Percentiles rank a stretch among this genome's conserved stretches.
Conservation (phyloP, 2,888 invertebrate species). For the Pterostichus madidus region DNA sequence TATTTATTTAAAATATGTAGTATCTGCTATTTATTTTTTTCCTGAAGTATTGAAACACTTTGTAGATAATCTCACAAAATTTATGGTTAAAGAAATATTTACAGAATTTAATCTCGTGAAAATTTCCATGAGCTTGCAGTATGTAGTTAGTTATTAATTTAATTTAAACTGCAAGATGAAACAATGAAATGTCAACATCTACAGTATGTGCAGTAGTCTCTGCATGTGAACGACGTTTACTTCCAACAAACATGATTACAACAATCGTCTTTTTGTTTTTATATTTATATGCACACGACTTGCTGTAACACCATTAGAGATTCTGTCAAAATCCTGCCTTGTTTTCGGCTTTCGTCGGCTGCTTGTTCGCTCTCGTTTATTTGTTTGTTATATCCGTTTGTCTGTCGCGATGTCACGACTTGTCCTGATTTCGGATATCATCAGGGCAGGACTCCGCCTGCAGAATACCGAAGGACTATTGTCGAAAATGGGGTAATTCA, state of each 20-base stretch:
- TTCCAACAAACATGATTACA: conserved; percentile 25
- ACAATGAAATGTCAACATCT: conserved; percentile 31
- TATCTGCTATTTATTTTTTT: too few relatives aligned
- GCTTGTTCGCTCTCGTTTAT: conserved; percentile 1
- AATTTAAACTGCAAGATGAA: background rate
- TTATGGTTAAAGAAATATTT: too few relatives aligned
- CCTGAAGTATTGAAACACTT: too few relatives aligned
- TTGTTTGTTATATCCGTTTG: conserved; percentile 3
- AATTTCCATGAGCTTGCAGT: too few relatives aligned
- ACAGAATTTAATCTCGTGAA: too few relatives aligned
- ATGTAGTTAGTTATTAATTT: background rate
- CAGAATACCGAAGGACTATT: too few relatives aligned
- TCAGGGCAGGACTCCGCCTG: background rate
- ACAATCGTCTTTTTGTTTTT: background rate
- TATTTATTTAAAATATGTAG: too few relatives aligned
- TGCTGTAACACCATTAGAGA: background rate
- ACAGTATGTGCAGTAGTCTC: background rate
- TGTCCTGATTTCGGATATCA: background rate
- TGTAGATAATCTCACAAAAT: too few relatives aligned
- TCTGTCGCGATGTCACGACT: conserved; percentile 22
- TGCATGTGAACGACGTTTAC: conserved; percentile 44
- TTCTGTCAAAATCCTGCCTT: background rate
- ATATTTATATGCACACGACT: background rate
- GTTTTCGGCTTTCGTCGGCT: background rate
- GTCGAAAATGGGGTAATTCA: too few relatives aligned